Percentiles rank a stretch among this genome's conserved stretches.
Evolutionary conservation across 2,113 vertebrate genomes (phyloP).

Genomic region (Erythrolamprus reginae): DNA sequence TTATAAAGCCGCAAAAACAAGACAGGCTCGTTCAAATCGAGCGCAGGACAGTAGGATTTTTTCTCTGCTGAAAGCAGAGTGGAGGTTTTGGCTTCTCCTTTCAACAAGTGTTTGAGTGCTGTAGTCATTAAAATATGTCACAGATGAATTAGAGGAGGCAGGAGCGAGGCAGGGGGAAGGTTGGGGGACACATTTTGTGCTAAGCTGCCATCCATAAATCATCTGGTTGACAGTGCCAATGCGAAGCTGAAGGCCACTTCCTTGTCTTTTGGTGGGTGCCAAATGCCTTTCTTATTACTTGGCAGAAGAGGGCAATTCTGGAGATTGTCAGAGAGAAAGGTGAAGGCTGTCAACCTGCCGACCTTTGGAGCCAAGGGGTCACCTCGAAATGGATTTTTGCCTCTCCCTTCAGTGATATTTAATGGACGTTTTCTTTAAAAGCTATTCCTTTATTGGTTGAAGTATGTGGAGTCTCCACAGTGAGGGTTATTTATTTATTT

Average conservation of each 20-base stretch:
- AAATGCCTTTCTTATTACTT: background rate
- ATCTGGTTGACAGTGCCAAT: background rate
- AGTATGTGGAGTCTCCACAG: background rate
- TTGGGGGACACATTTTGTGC: background rate
- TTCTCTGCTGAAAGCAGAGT: background rate
- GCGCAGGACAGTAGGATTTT: background rate
- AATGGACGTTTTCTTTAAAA: background rate
- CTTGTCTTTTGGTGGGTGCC: background rate
- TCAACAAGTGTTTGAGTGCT: background rate
- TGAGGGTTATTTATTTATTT: too few species aligned
- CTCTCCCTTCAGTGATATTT: background rate
- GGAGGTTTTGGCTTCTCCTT: background rate
- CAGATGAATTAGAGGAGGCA: conserved; percentile 4
- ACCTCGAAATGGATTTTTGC: background rate
- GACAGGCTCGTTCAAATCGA: background rate
- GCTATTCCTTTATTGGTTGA: background rate
- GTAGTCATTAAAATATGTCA: conserved; percentile 9
- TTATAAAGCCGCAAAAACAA: too few species aligned
- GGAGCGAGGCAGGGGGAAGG: background rate
- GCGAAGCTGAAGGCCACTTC: background rate
- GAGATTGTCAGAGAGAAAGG: background rate
- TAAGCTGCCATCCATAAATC: background rate
- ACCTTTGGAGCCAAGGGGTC: background rate
- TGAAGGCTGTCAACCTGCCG: background rate
- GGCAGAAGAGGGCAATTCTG: background rate